These are phyloP conservation scores for Sinonovacula constricta DNA, from an alignment of 1,140 invertebrate species.

Conservation along the genomic window DNA sequence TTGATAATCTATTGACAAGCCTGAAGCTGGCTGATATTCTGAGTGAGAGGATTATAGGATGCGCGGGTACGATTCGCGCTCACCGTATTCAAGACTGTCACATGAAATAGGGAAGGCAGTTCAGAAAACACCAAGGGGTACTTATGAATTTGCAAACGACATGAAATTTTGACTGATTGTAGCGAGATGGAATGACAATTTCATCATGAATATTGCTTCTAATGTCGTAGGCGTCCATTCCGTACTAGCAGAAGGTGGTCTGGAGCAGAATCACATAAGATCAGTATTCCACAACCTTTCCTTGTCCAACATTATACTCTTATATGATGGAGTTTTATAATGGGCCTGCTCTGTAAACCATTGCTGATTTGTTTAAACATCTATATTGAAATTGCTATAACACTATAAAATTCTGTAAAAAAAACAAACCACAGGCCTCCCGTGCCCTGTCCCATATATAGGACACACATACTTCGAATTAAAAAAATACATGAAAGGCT, in stretches of 20 bases:
- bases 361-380: no score
- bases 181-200: constrained; percentile 18
- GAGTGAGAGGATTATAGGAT: background rate
- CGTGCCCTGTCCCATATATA: no score
- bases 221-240: constrained; percentile 1
- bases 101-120: background rate
- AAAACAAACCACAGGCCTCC: no score
- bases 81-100: constrained; percentile 15
- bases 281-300: constrained; percentile 6
- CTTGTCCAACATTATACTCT: constrained; percentile 11
- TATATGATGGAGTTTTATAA: no score
- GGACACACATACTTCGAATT: no score
- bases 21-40: constrained; percentile 30
- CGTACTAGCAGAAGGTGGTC: constrained; percentile 7
- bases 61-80: constrained; percentile 14
- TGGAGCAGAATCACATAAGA: background rate
- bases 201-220: constrained; percentile 4
- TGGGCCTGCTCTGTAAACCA: no score
- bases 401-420: no score
- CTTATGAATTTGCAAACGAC: background rate
- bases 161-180: background rate
- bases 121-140: background rate
- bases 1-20: constrained; percentile 49
- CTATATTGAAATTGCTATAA: no score
- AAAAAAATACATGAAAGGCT: no score